Evolutionary conservation across 2,113 vertebrate species (phyloP).

Genomic region (Sarotherodon lohbergeri): DNA sequence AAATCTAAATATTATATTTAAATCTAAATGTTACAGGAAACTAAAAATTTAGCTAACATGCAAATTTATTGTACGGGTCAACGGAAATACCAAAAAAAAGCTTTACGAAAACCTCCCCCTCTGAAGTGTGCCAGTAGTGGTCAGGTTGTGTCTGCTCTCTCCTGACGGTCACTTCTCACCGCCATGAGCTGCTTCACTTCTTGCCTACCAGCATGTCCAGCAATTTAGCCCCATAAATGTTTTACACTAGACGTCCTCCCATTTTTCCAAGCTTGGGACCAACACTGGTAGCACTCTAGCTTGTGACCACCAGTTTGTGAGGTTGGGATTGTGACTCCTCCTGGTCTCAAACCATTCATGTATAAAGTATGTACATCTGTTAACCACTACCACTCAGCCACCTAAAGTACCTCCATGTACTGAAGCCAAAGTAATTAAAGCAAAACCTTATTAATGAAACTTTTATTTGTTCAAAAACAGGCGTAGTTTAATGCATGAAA

Average conservation of each 20-base stretch:
- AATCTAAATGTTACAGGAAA: neutral
- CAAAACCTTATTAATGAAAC: neutral
- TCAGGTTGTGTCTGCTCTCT: neutral
- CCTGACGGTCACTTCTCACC: neutral
- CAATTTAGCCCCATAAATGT: neutral
- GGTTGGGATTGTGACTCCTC: neutral
- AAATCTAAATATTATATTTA: neutral
- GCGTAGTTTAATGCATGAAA: neutral
- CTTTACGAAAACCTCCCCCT: fast-evolving
- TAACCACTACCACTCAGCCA: neutral
- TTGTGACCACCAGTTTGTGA: neutral
- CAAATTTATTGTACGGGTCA: fast-evolving
- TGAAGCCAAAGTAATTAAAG: neutral
- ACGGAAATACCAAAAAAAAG: neutral
- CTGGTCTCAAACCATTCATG: neutral
- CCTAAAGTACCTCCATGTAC: neutral
- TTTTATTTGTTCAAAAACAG: neutral
- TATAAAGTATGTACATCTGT: neutral
- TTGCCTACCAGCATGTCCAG: neutral
- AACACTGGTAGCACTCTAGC: neutral
- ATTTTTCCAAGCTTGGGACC: neutral
- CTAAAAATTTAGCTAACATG: neutral
- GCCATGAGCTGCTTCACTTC: neutral
- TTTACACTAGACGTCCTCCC: neutral
- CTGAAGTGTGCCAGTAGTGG: fast-evolving